Evolutionary conservation across 2,113 vertebrate genomes (phyloP).

Genomic region (Paradisaea rubra): DNA sequence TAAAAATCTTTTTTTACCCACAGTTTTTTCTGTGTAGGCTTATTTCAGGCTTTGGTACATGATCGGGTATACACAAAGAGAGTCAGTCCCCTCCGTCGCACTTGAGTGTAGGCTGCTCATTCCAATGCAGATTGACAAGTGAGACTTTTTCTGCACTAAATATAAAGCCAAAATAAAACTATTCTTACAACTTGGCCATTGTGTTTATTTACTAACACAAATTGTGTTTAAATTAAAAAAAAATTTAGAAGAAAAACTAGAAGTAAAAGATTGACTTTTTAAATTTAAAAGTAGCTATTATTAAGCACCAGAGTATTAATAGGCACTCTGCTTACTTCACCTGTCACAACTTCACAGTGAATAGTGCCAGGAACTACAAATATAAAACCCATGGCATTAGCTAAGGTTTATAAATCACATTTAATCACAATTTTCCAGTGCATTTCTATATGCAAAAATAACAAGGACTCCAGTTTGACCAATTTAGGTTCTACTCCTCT

Average conservation of each 20-base stretch:
- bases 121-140: background rate
- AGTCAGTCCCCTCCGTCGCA: background rate
- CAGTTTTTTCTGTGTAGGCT: background rate
- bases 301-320: background rate
- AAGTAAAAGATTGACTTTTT: background rate
- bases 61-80: background rate
- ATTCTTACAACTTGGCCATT: background rate
- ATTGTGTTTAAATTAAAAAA: background rate
- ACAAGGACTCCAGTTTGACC: background rate
- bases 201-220: background rate
- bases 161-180: background rate
- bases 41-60: background rate
- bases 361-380: background rate
- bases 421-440: background rate
- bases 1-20: background rate
- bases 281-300: background rate
- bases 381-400: background rate
- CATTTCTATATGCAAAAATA: background rate
- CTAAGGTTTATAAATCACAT: background rate
- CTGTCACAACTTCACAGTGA: background rate
- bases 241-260: background rate
- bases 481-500: background rate
- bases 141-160: background rate
- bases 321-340: background rate
- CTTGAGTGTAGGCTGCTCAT: background rate